phyloP scores from a whole-genome alignment of 2,113 vertebrate species.

The Perognathus longimembris region DNA sequence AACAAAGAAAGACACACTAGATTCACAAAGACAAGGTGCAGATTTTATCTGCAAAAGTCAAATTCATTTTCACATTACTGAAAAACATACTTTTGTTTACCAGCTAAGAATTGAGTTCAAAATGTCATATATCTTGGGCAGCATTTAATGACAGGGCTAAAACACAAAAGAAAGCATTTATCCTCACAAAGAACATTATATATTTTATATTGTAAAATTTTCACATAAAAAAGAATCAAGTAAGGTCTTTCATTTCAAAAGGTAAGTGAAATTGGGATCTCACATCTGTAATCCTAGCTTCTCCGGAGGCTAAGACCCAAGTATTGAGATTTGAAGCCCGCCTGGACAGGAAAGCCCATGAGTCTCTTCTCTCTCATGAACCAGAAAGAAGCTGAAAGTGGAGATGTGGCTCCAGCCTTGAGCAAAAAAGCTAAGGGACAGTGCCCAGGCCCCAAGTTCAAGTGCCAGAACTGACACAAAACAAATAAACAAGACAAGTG shows the following conservation, averaged over 20 bases:
- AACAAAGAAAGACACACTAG: too few relatives aligned
- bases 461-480: too few relatives aligned
- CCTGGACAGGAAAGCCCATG: too few relatives aligned
- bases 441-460: too few relatives aligned
- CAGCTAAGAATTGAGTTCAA: constrained; percentile 52
- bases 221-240: constrained; percentile 9
- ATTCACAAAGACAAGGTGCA: background rate
- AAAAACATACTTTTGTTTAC: constrained; percentile 50
- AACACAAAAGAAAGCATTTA: background rate
- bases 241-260: constrained; percentile 38
- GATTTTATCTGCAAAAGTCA: constrained; percentile 30
- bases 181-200: constrained; percentile 1
- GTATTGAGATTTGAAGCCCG: too few relatives aligned
- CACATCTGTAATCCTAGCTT: too few relatives aligned
- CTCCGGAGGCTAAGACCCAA: too few relatives aligned
- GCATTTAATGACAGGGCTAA: background rate
- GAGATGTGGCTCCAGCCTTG: too few relatives aligned
- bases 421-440: too few relatives aligned
- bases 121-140: constrained; percentile 1
- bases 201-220: constrained; percentile 6
- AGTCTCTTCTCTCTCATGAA: too few relatives aligned
- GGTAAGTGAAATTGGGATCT: background rate
- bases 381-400: too few relatives aligned
- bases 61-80: constrained; percentile 32
- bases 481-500: background rate